Base-by-base conservation (phyloP, 2,888 invertebrate species). In the Nezara viridula region DNA sequence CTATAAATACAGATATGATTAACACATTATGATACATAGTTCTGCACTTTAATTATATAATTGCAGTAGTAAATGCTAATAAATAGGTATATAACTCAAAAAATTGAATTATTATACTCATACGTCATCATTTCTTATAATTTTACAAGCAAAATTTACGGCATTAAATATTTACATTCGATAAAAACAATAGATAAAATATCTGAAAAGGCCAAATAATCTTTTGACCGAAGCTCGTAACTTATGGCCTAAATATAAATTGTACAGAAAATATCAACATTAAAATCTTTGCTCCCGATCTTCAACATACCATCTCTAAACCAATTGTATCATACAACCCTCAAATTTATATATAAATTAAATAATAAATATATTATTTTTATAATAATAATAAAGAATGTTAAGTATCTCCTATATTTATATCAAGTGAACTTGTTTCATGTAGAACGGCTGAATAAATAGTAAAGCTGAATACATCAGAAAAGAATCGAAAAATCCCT, bases 251-350 rank as follows among this genome's bases (percentile, higher is more conserved):
- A 88, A 88, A 88, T 88, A 88, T 52, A 85, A 88, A 88, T 88
- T 88, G 77, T 88, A 88, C 88, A 88, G 52, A 88, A 88, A 88
- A 88, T 88, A 85, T 88, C 88, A 88, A 88, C 88, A 88, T 50
- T 81, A 88, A 86, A 88, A 47, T 52, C 81, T 85, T 88, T 88
- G 50, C 81, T 81, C 88, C 88, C 88, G 81, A 88, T 88, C 88
- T 85, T 88, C 55, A 88, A 85, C 85, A 85, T 88, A 50, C 81
- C 88, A 88, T 81, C 52, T 88, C 40, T 32, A 50, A 27, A 88
- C 85, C 85, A 88, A 88, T 88, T 88, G 88, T 88, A 88, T 88
- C 81, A 66, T 47, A 88, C 88, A 88, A 88, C 85, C 88, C 77
- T 49, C 50, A 73, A 88, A 88, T 52, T 81, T 81, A 85, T 88